These are phyloP conservation scores for Drosophila austrosaltans DNA, from an alignment of 2,888 invertebrate genomes.

Conservation along the genomic window DNA sequence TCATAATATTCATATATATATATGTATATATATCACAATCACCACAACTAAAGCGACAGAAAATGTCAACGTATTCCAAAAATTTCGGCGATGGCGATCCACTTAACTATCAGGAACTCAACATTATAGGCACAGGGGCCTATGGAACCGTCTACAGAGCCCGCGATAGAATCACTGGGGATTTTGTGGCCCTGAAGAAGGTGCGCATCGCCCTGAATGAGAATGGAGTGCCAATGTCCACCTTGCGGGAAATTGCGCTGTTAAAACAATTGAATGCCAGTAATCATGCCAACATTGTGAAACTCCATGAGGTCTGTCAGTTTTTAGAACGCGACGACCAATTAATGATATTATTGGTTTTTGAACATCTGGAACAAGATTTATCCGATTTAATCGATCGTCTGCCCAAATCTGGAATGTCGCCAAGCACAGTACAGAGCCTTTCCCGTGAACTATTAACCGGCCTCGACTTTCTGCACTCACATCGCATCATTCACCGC, in stretches of 20 bases:
- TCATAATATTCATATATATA: constrained; percentile 4
- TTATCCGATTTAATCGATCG: constrained; percentile 90
- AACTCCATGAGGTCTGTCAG: constrained; percentile 94
- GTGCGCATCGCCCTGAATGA: constrained; percentile 94
- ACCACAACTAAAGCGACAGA: constrained; percentile 56
- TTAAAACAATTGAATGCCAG: constrained; percentile 94
- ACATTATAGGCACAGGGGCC: constrained; percentile 91
- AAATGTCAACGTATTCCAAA: constrained; percentile 50
- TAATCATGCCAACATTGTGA: constrained; percentile 97
- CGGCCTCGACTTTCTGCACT: constrained; percentile 98
- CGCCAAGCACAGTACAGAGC: constrained; percentile 84
- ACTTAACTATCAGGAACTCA: constrained; percentile 88
- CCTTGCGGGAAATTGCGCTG: constrained; percentile 95
- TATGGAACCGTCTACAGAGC: constrained; percentile 99
- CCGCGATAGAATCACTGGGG: constrained; percentile 90
- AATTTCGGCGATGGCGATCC: constrained; percentile 58
- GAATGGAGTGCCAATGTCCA: constrained; percentile 96
- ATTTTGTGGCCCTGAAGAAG: constrained; percentile 96
- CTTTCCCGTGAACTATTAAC: constrained; percentile 94
- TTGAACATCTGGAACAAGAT: constrained; percentile 97
- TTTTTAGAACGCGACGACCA: constrained; percentile 88
- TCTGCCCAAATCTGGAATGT: constrained; percentile 81
- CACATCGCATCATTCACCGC: constrained; percentile 96
- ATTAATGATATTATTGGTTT: constrained; percentile 93
- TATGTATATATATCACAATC: constrained; percentile 26